Conservation (phyloP, 2,113 vertebrate genomes). For the Zapus hudsonius region DNA sequence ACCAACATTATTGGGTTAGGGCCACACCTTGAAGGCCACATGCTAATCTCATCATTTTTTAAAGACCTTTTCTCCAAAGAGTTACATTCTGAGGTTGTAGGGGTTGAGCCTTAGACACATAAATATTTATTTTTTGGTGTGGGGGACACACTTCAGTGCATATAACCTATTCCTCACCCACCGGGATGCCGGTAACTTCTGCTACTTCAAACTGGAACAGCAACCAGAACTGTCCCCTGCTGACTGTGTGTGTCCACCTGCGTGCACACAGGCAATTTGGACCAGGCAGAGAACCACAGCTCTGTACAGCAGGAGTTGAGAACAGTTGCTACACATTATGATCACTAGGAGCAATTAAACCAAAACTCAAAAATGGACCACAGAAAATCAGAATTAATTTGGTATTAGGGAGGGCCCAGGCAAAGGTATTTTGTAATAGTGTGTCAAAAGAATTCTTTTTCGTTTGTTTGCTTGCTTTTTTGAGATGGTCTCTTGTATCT, state of each 20-base stretch:
- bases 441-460: neutral
- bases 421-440: neutral
- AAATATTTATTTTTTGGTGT: neutral
- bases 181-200: neutral
- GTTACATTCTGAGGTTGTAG: neutral
- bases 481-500: too few species aligned
- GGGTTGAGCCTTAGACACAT: neutral
- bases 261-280: neutral
- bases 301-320: neutral
- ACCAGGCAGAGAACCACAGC: neutral
- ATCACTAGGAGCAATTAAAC: constrained; percentile 7
- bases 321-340: neutral
- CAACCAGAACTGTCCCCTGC: constrained; percentile 10
- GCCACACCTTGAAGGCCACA: neutral
- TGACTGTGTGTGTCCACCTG: neutral
- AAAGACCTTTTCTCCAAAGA: neutral
- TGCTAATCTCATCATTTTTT: neutral
- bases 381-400: constrained; percentile 22
- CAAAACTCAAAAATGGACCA: neutral
- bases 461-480: too few species aligned
- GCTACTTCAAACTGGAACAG: neutral
- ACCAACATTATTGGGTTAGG: neutral
- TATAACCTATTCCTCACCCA: neutral
- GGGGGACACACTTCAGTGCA: neutral
- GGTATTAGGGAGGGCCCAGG: neutral